Percentiles rank a stretch among this genome's conserved stretches.
Conservation (phyloP, 2,888 invertebrate genomes). For the Ochropleura leucogaster region DNA sequence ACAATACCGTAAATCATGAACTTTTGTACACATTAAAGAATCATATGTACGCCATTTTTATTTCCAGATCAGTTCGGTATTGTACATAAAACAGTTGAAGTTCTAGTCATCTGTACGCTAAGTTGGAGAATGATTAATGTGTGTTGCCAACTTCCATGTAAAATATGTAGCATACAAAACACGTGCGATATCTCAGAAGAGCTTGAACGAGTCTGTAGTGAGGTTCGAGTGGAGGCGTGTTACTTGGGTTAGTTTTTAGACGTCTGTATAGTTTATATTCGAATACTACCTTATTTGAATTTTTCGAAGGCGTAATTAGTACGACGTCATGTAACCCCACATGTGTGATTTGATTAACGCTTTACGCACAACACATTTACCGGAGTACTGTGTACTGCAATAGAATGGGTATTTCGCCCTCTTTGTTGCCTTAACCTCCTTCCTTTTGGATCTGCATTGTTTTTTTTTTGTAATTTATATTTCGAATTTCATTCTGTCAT, state of each 20-base stretch:
- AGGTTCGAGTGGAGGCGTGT: slow-evolving; percentile 46
- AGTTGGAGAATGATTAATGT: slow-evolving; percentile 77
- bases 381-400: no score
- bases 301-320: no score
- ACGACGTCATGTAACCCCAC: no score
- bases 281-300: no score
- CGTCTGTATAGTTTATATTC: slow-evolving; percentile 26
- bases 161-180: slow-evolving; percentile 69
- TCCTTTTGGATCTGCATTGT: no score
- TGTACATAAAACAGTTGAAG: slow-evolving; percentile 64
- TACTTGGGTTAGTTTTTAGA: slow-evolving; percentile 2
- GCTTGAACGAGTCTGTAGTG: slow-evolving; percentile 37
- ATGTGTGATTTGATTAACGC: no score
- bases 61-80: slow-evolving; percentile 47
- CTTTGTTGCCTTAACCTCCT: no score
- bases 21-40: slow-evolving; percentile 36
- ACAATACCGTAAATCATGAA: slow-evolving; percentile 38
- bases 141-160: slow-evolving; percentile 73
- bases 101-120: slow-evolving; percentile 72
- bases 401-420: no score
- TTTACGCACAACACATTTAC: no score
- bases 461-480: no score
- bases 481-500: no score
- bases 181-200: slow-evolving; percentile 64
- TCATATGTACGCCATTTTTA: slow-evolving; percentile 31